Evolutionary conservation across 1,140 invertebrate genomes (phyloP).

Genomic region (Portunus trituberculatus): DNA sequence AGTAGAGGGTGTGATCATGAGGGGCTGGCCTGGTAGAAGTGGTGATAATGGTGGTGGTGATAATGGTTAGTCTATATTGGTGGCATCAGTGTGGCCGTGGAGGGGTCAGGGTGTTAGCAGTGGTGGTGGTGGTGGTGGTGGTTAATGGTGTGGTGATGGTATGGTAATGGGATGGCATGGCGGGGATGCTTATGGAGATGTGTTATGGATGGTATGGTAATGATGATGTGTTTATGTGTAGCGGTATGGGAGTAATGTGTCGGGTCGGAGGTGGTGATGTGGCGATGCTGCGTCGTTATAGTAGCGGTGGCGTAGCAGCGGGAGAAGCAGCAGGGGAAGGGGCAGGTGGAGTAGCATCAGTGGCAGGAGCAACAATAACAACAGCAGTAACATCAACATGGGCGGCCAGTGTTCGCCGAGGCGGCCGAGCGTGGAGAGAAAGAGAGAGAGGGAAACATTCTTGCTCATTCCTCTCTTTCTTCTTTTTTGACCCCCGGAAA

Average conservation of each 20-base stretch:
- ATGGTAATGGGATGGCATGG: neutral
- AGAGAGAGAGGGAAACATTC: neutral
- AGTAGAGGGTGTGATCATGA: neutral
- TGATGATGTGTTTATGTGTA: neutral
- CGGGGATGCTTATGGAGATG: constrained; percentile 18
- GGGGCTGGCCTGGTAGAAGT: neutral
- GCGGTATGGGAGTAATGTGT: neutral
- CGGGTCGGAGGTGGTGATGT: neutral
- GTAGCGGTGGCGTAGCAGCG: neutral
- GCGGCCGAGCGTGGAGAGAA: neutral
- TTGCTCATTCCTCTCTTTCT: neutral
- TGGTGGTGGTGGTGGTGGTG: neutral
- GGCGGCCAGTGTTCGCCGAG: neutral
- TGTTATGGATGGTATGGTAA: neutral
- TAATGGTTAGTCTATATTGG: neutral
- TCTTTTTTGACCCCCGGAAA: neutral
- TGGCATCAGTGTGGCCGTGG: neutral
- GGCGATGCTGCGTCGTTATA: neutral
- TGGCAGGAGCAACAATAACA: neutral
- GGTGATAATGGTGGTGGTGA: neutral
- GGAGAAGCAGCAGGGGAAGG: neutral
- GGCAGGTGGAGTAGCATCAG: neutral
- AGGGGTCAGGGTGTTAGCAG: neutral
- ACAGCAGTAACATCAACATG: neutral
- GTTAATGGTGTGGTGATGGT: neutral